Conservation (phyloP, 2,113 vertebrate genomes). For the Oreochromis tanganicae region DNA sequence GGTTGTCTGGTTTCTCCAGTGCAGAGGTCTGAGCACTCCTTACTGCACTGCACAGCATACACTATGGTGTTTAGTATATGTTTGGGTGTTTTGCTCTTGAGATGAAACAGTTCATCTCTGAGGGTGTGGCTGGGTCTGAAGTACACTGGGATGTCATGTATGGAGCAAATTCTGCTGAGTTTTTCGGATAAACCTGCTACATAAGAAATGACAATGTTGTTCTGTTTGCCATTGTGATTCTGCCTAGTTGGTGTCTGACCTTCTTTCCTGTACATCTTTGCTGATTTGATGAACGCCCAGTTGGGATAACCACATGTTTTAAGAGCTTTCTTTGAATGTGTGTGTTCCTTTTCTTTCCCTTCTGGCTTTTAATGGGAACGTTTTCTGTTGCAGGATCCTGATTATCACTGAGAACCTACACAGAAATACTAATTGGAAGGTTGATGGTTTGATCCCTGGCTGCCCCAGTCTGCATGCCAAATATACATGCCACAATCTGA, state of each 20-base stretch:
- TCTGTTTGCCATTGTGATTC: background rate
- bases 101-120: background rate
- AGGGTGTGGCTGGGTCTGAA: background rate
- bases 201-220: background rate
- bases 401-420: background rate
- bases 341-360: background rate
- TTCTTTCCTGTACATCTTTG: background rate
- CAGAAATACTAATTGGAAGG: rapidly evolving
- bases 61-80: background rate
- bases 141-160: background rate
- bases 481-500: background rate
- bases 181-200: background rate
- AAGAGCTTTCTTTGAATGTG: background rate
- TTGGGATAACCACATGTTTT: background rate
- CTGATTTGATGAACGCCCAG: background rate
- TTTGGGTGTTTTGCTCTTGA: background rate
- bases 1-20: background rate
- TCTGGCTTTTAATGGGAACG: rapidly evolving
- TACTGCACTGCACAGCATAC: background rate
- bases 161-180: background rate
- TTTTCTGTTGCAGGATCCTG: background rate
- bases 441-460: background rate
- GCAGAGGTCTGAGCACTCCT: background rate
- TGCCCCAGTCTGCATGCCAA: background rate
- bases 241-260: background rate